These are phyloP conservation scores for Caenorhabditis brenneri DNA, from an alignment of 1,140 invertebrate species.

Conservation along the genomic window DNA sequence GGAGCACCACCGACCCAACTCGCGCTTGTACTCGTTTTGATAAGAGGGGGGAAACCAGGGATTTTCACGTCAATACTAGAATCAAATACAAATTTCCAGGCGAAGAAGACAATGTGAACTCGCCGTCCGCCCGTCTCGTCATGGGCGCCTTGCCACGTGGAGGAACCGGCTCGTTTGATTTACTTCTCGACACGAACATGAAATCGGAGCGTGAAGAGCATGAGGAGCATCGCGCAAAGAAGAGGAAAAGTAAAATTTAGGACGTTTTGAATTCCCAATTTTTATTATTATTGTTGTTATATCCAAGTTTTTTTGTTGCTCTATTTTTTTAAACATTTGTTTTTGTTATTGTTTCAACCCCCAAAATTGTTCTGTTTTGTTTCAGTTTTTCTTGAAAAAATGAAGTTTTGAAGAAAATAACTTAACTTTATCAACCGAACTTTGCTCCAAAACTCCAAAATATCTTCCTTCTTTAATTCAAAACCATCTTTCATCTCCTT, in stretches of 20 bases:
- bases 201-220: conserved; percentile 21
- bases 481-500: neutral
- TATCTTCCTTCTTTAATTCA: conserved; percentile 31
- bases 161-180: conserved; percentile 84
- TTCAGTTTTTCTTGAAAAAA: too few relatives aligned
- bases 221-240: neutral
- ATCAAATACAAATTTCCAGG: too few relatives aligned
- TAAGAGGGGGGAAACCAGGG: too few relatives aligned
- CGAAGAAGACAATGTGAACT: conserved; percentile 80
- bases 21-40: conserved; percentile 3
- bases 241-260: neutral
- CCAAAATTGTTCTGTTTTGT: too few relatives aligned
- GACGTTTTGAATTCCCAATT: neutral
- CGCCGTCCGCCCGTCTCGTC: conserved; percentile 87
- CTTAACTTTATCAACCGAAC: too few relatives aligned
- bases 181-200: conserved; percentile 61
- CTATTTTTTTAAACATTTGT: too few relatives aligned
- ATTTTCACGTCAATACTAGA: too few relatives aligned
- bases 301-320: too few relatives aligned
- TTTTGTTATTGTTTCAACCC: too few relatives aligned
- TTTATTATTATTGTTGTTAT: neutral
- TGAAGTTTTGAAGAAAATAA: too few relatives aligned
- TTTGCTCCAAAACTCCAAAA: neutral
- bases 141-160: conserved; percentile 81
- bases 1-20: neutral